phyloP scores from a whole-genome alignment of 2,888 invertebrate genomes.

The Laspeyria flexula region DNA sequence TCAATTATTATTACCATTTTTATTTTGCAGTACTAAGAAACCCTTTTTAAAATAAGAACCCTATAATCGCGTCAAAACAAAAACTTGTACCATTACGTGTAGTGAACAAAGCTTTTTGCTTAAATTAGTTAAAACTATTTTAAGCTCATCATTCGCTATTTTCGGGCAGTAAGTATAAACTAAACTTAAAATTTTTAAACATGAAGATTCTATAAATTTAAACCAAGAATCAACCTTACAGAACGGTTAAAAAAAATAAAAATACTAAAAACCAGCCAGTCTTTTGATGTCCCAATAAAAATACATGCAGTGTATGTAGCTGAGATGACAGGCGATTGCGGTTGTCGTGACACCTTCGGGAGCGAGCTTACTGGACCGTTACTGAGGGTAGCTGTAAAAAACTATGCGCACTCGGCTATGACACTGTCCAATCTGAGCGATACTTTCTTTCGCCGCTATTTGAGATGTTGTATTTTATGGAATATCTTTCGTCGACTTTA shows the following conservation, averaged over 20 bases:
- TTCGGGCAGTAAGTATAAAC: no score
- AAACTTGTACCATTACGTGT: no score
- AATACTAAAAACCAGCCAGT: constrained; percentile 14
- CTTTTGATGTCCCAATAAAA: constrained; percentile 40
- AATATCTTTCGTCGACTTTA: not conserved
- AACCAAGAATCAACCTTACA: not conserved
- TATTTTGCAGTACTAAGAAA: no score
- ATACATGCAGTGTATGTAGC: constrained; percentile 40
- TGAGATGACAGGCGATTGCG: constrained; percentile 43
- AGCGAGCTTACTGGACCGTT: constrained; percentile 64
- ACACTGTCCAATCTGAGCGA: constrained; percentile 47
- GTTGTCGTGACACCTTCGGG: constrained; percentile 69
- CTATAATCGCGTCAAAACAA: no score
- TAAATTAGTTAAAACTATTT: no score
- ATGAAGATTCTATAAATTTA: not conserved
- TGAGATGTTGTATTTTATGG: constrained; percentile 4
- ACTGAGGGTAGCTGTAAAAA: constrained; percentile 75
- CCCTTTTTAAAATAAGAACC: no score
- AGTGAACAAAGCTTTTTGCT: no score
- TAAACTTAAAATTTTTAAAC: no score
- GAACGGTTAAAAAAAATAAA: constrained; percentile 26
- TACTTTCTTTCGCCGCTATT: constrained; percentile 22
- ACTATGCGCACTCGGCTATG: constrained; percentile 65
- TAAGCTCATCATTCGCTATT: no score
- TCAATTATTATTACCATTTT: no score